Base-by-base conservation (phyloP, 1,140 invertebrate species). In the Drosophila melanica region DNA sequence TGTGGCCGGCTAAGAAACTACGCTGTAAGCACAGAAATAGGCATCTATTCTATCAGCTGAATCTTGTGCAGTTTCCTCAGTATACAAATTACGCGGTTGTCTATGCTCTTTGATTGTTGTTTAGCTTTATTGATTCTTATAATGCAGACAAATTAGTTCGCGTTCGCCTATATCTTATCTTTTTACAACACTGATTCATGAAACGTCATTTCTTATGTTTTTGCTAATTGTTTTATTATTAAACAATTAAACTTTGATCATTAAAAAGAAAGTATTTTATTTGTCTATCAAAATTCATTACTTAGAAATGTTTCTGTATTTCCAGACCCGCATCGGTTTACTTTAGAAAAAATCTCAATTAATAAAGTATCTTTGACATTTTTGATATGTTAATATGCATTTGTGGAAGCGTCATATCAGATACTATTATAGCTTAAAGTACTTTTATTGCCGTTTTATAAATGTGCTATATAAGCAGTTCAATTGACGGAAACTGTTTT, bases 401-500 rank as follows among this genome's bases (percentile, higher is more conserved):
- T 18, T 48, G 10, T 4, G 41, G 30, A 12, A 12, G n/a, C 23
- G 14, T 9, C 23, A 12, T 11, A 51, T 9, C 23, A 12, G 20
- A 51, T 27, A 50, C 18, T 47, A 64, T 55, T 54, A 64, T n/a
- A 41, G 9, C 14, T 45, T 59, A 53, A 53, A 37, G 2, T 39
- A 33, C 2, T 66, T 55, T 37, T 16, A 58, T 58, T 66, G 51
- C 10, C 39, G 12, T 42, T 77, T 23, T 55, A 48, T 70, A 45
- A 64, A 45, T 51, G 35, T 73, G 58, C 66, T 39, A n/a, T 14
- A 41, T 48, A 69, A 76, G 50, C 65, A 44, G 18, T 72, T 69
- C 51, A 87, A 87, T 87, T 87, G 79, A 68, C 58, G 60, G 14
- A 68, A 76, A 74, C 53, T 54, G 72, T 62, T 79, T 51, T 47